phyloP scores from a whole-genome alignment of 2,888 invertebrate species.

The Pachycephus smyrnensis region DNA sequence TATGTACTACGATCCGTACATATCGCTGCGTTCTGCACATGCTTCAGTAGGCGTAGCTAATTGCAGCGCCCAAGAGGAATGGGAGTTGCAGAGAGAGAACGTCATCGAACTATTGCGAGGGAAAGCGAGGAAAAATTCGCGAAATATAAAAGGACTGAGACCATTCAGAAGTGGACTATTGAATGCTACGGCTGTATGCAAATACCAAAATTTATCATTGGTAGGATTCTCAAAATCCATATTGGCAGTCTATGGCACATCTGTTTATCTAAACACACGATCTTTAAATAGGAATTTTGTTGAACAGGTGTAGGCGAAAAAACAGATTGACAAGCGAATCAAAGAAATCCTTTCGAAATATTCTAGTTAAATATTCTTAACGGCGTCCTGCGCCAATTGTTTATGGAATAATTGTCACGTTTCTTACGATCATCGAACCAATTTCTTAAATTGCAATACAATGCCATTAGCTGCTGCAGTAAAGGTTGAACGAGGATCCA shows the following conservation, averaged over 20 bases:
- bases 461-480: slow-evolving; percentile 56
- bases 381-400: not conserved
- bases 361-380: not conserved
- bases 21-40: too few species aligned
- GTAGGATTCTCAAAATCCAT: not conserved
- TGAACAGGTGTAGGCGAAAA: not conserved
- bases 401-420: not conserved
- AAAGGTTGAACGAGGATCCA: slow-evolving; percentile 54
- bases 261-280: too few species aligned
- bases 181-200: too few species aligned
- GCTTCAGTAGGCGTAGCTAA: too few species aligned
- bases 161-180: too few species aligned
- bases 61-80: too few species aligned
- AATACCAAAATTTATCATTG: not conserved
- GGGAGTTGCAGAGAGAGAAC: too few species aligned
- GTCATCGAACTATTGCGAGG: too few species aligned
- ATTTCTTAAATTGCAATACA: slow-evolving; percentile 48
- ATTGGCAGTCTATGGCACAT: too few species aligned
- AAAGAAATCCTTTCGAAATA: not conserved
- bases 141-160: too few species aligned
- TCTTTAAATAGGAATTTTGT: not conserved
- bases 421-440: slow-evolving; percentile 13
- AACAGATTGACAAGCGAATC: not conserved
- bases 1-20: too few species aligned
- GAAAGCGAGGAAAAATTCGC: too few species aligned